These are phyloP conservation scores for Chrysina gloriosa DNA, from an alignment of 2,888 invertebrate genomes.

Conservation along the genomic window DNA sequence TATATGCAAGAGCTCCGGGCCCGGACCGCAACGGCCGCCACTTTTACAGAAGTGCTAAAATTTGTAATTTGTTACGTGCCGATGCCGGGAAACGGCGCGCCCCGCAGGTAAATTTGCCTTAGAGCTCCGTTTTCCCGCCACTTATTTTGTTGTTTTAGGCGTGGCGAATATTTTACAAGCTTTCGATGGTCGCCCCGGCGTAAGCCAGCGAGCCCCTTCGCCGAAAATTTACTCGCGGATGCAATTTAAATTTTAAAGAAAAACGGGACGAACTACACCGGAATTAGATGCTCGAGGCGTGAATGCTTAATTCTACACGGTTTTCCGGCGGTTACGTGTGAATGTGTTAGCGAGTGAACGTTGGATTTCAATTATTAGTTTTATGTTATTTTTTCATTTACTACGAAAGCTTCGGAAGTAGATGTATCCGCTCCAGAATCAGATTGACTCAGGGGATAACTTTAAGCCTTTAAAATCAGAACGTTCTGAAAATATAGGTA, in stretches of 20 bases:
- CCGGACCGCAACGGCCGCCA: slow-evolving; percentile 24
- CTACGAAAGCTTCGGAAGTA: too few relatives aligned
- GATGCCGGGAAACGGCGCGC: slow-evolving; percentile 42
- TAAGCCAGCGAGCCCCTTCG: neutral
- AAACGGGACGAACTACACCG: neutral
- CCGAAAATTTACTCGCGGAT: neutral
- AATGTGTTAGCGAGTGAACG: too few relatives aligned
- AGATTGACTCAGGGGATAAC: too few relatives aligned
- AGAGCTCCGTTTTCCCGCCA: slow-evolving; percentile 27
- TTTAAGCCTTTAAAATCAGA: too few relatives aligned
- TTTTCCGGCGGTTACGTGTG: too few relatives aligned
- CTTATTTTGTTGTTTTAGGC: slow-evolving; percentile 37
- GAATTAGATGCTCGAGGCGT: neutral
- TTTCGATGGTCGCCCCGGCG: neutral
- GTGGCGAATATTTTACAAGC: slow-evolving; percentile 20
- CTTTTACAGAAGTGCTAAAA: slow-evolving; percentile 50
- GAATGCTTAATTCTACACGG: neutral
- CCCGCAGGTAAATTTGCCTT: slow-evolving; percentile 45
- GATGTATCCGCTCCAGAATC: too few relatives aligned
- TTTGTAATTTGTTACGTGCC: slow-evolving; percentile 52
- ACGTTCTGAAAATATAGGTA: too few relatives aligned
- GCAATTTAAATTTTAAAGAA: slow-evolving; percentile 3
- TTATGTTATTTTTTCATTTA: too few relatives aligned
- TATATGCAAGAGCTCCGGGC: slow-evolving; percentile 40
- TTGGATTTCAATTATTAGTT: too few relatives aligned